Evolutionary conservation across 2,113 vertebrate genomes (phyloP).

Genomic region (Amphiprion percula): DNA sequence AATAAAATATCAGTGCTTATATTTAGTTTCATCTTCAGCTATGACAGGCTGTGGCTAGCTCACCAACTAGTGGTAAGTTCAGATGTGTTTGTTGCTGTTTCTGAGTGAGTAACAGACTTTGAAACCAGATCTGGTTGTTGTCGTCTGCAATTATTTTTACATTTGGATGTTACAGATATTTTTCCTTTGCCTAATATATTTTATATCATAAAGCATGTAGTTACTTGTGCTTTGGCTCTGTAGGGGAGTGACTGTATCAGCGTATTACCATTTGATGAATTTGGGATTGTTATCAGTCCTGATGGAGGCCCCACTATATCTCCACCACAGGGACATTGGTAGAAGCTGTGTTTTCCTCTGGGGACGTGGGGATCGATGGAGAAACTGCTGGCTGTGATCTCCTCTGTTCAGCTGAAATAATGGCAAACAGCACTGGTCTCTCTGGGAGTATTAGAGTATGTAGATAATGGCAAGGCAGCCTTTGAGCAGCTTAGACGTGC

Average conservation of each 20-base stretch:
- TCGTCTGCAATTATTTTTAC: too few relatives aligned
- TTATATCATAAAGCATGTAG: background rate
- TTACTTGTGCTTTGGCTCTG: background rate
- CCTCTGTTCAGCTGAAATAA: conserved; percentile 57
- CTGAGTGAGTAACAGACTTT: too few relatives aligned
- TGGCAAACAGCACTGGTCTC: conserved; percentile 53
- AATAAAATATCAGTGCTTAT: too few relatives aligned
- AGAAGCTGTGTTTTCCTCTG: conserved; percentile 19
- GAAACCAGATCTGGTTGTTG: too few relatives aligned
- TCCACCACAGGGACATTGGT: conserved; percentile 27
- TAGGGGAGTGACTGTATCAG: background rate
- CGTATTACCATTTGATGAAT: conserved; percentile 50
- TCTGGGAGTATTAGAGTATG: conserved; percentile 59
- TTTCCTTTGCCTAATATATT: background rate
- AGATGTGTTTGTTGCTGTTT: too few relatives aligned
- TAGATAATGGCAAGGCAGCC: conserved; percentile 40
- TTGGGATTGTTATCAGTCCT: conserved; percentile 38
- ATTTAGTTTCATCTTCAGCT: too few relatives aligned
- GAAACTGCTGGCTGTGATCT: conserved; percentile 50
- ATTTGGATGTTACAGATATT: too few relatives aligned
- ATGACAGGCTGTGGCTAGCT: too few relatives aligned
- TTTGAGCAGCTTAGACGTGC: conserved; percentile 29
- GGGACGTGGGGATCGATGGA: conserved; percentile 57
- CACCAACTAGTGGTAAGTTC: too few relatives aligned
- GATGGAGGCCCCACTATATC: conserved; percentile 25